Evolutionary conservation across 1,140 invertebrate genomes (phyloP), one percentile per base, ranked within the genome.

Genomic region (Dinoponera quadriceps): DNA sequence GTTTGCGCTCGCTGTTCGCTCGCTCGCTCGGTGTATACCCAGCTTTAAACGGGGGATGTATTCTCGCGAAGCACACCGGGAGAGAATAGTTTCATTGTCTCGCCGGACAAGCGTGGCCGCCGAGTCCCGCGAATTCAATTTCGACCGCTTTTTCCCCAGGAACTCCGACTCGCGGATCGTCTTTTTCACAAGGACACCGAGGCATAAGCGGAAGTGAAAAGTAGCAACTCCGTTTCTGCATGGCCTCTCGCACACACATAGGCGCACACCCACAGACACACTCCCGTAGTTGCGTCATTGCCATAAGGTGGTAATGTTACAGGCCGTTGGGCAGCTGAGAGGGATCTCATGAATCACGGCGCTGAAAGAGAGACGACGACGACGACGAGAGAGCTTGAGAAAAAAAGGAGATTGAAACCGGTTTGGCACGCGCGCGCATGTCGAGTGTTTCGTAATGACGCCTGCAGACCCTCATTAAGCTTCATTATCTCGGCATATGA

Each of bases 281-380:
- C 7, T 9, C 84, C 81, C 82, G 48, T 73, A 84, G 83, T 80
- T 71, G 83, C 83, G 69, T 86, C 89, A 71, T 80, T 86, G 86
- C 90, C 91, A 91, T 92, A 92, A 92, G 89, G 91, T 87, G 78
- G 88, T 91, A 93, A 93, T 93, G 91, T 92, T 91, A 93, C 92
- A 91, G 91, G 83, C 86, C 85, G 91, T 93, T 93, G 90, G 89
- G 86, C 88, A 91, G 82, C 86, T 66, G 60, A 91, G 85, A 90
- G 85, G 89, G 88, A 88, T 89, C 81, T 83, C 87, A 92, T 93
- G 91, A 91, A 92, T 93, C 92, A 92, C 91, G 62, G 29, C 85
- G 71, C 48, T 68, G 71, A 69, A 81, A 78, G 77, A 89, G 83
- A 87, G 82, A 72, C 72, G 63, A 72, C 72, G 63, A n/a, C n/a